Evolutionary conservation across 2,797 vertebrate species (phyloP), one percentile per base, ranked within the genome.

Genomic region (Parauchenoglanis punctatus): DNA sequence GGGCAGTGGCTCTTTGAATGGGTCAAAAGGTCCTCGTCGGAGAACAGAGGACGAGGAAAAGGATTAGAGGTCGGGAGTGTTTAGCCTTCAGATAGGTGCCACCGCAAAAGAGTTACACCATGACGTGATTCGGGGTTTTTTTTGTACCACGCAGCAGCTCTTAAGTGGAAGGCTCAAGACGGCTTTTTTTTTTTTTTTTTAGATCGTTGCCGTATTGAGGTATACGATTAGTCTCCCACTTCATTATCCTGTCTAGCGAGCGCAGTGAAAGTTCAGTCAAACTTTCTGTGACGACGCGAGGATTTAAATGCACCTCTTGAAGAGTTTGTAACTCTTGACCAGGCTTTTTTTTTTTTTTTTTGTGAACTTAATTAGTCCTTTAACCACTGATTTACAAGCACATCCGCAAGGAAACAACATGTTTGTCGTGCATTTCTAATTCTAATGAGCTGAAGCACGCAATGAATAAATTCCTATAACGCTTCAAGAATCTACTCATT

Each of bases 1-100:
- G 94, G 93, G 91, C 91, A 93, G 73, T 91, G 90, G 78, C 91
- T 94, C 91, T 93, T 92, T 93, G 85, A 94, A 93, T 93, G 93
- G 93, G 88, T 90, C 92, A 94, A 94, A 95, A 94, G 91, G 90
- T 92, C 89, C 86, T 90, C 84, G 87, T 18, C 88, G 87, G 82
- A 89, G 90, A 90, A 88, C 89, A 85, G 90, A 90, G 89, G 91
- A 91, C 88, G 80, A 58, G 92, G 82, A 89, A 87, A 88, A 91
- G 94, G 93, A 93, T 95, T 94, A 93, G 88, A 93, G 91, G 93
- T 93, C 90, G 91, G 86, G 87, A 86, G 90, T 89, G 89, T 91
- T 93, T 93, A 89, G 89, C 81, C 93, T 94, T 93, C 87, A 78
- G 89, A 91, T 88, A 89, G 91, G 92, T 92, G 87, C 89, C 80